Conservation (phyloP, 2,888 invertebrate genomes). For the Achlya flavicornis region DNA sequence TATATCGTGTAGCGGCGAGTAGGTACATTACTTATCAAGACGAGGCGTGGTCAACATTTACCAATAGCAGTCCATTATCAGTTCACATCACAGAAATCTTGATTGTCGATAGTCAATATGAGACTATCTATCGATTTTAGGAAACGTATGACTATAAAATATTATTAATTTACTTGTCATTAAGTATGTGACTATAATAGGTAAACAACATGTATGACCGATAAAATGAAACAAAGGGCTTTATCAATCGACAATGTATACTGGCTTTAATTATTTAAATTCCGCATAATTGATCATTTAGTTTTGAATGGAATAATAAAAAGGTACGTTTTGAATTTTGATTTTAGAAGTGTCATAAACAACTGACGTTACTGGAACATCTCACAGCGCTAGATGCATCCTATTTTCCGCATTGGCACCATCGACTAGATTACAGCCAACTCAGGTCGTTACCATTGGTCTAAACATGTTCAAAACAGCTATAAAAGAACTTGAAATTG, state of each 20-base stretch:
- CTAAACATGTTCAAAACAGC: neutral
- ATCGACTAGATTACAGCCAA: constrained; percentile 12
- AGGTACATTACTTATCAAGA: constrained; percentile 3
- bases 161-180: neutral
- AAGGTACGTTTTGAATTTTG: neutral
- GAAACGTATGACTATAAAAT: constrained; percentile 12
- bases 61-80: neutral
- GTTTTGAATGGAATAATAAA: neutral
- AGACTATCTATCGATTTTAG: constrained; percentile 22
- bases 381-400: neutral
- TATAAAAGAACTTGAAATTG: constrained; percentile 2
- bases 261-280: neutral
- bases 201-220: neutral
- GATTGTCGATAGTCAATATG: constrained; percentile 18
- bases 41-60: constrained; percentile 15
- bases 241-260: neutral
- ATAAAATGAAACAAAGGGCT: constrained; percentile 8
- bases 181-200: neutral
- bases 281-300: neutral
- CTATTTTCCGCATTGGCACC: constrained; percentile 11
- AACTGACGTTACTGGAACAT: neutral
- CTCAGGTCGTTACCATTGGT: neutral
- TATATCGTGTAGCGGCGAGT: constrained; percentile 14
- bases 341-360: neutral
- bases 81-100: constrained; percentile 6